Evolutionary conservation across 2,888 invertebrate species (phyloP), one percentile per base, ranked within the genome.

Genomic region (Pseudococcus viburni): DNA sequence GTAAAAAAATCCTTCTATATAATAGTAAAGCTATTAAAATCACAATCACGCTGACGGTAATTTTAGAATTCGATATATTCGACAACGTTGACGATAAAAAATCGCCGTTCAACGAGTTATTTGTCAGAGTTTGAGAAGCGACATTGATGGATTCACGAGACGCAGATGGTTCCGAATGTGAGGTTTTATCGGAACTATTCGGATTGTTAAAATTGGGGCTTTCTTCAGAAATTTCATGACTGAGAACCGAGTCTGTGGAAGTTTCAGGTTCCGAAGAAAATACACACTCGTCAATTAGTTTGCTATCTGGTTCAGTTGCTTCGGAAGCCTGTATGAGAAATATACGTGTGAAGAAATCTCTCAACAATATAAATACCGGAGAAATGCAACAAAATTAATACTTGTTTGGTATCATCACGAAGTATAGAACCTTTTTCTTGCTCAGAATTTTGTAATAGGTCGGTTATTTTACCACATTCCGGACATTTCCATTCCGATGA

Each of bases 401-500:
- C 80, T 12, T 46, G 19, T 83, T 83, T 46, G 46, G 39, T 22
- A 46, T 83, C 80, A 46, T 46, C 11, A 46, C n/a, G n/a, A 11
- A 12, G 17, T 19, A 7, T 19, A 46, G 88, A 88, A 88, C 22
- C 22, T n/a, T 59, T 12, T 1, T 8, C 17, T 39, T 55, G 59
- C 59, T 88, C 42, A 17, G 39, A 26, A 22, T 51, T 55, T 7
- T 33, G 11, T n/a, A 95, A 91, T 88, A 94, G 92, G 87, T 93
- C 91, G 3, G 92, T 91, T 86, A 94, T 93, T 90, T 92, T 92
- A 0, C 95, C 95, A 92, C 95, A 95, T 15, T 91, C 91, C 0
- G 93, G 91, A 90, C 95, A 95, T 90, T 93, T 93, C 94, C 94
- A 95, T 88, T 92, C 92, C 88, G 92, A 91, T 0, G 95, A 95